These are phyloP conservation scores for Epizoanthus scotinus DNA, from an alignment of 92 coral and sea anemone species.

Conservation along the genomic window DNA sequence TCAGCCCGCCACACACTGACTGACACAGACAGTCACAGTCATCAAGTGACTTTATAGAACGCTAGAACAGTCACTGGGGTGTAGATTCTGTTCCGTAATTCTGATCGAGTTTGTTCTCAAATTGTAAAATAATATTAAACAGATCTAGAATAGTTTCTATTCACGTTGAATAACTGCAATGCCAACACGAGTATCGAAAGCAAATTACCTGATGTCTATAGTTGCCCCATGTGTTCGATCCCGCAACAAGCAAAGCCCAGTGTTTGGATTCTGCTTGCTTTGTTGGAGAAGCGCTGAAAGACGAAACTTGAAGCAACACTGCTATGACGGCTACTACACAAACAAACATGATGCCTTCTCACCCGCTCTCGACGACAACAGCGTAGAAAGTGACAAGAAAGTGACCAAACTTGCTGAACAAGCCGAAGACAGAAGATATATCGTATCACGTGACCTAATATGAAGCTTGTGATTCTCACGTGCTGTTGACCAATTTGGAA, in stretches of 20 bases:
- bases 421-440: no score
- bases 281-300: background rate
- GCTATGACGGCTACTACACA: background rate
- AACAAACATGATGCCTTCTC: slow-evolving; percentile 4
- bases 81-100: background rate
- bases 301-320: slow-evolving; percentile 3
- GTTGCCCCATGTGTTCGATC: slow-evolving; percentile 79
- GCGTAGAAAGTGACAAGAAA: background rate
- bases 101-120: background rate
- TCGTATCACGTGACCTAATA: no score
- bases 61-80: no score
- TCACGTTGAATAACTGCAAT: background rate
- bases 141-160: background rate
- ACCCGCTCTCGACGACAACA: background rate
- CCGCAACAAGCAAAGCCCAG: slow-evolving; percentile 91
- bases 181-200: background rate
- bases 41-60: no score
- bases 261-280: slow-evolving; percentile 63
- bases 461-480: no score
- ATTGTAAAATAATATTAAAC: background rate
- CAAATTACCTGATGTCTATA: slow-evolving; percentile 89
- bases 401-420: no score
- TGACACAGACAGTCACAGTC: no score
- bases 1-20: no score
- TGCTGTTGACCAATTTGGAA: no score